These are phyloP conservation scores for Agonopterix heracliana DNA, from an alignment of 2,888 invertebrate genomes.

Conservation along the genomic window DNA sequence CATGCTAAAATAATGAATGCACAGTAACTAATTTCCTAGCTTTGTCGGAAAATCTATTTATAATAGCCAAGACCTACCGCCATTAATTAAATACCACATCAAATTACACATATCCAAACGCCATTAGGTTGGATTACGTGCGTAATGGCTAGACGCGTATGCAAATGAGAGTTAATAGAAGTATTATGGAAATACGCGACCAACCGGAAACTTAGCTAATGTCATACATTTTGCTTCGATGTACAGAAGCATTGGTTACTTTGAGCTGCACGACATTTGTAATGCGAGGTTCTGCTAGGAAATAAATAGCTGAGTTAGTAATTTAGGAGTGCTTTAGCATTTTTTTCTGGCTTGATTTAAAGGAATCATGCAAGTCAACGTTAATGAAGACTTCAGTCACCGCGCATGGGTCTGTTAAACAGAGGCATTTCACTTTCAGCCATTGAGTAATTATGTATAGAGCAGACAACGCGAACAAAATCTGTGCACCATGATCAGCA, in stretches of 20 bases:
- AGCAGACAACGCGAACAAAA: too few species aligned
- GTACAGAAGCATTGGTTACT: background rate
- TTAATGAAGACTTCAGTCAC: too few species aligned
- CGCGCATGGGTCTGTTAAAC: too few species aligned
- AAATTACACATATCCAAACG: background rate
- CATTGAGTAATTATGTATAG: too few species aligned
- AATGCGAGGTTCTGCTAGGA: too few species aligned
- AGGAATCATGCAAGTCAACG: too few species aligned
- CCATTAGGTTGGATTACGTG: background rate
- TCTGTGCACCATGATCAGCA: too few species aligned
- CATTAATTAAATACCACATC: background rate
- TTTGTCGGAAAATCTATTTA: background rate
- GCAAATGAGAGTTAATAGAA: background rate
- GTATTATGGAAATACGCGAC: slow-evolving; percentile 2
- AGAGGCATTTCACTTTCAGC: too few species aligned
- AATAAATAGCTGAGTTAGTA: too few species aligned
- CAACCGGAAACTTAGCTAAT: slow-evolving; percentile 2
- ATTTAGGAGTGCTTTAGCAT: too few species aligned
- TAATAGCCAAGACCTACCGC: background rate
- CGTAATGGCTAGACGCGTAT: background rate
- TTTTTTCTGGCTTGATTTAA: too few species aligned
- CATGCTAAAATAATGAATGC: too few species aligned
- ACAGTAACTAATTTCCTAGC: background rate
- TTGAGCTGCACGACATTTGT: background rate
- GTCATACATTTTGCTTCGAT: background rate